Conservation (phyloP, 2,888 invertebrate genomes). For the Ptychoptera contaminata region DNA sequence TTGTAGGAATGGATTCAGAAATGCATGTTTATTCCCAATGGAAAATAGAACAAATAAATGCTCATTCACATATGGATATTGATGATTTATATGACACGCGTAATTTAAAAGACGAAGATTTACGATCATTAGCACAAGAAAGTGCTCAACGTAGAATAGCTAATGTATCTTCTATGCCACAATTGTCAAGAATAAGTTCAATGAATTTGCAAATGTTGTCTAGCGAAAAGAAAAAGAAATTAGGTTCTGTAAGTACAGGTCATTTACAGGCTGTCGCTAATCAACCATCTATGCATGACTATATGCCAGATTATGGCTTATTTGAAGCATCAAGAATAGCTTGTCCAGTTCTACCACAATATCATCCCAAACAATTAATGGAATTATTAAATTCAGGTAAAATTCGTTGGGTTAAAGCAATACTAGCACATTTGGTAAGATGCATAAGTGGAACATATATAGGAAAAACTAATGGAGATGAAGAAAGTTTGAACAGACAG, state of each 20-base stretch:
- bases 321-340: conserved; percentile 96
- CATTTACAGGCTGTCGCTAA: conserved; percentile 15
- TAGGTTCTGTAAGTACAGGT: conserved; percentile 31
- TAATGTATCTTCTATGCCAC: conserved; percentile 62
- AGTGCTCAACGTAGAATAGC: conserved; percentile 49
- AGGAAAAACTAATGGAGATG: conserved; percentile 37
- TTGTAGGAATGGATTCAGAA: conserved; percentile 99
- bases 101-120: conserved; percentile 53
- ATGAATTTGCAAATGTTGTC: conserved; percentile 69
- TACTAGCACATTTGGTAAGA: conserved; percentile 87
- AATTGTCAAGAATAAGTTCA: conserved; percentile 68
- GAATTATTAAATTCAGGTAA: conserved; percentile 96
- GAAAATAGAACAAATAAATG: conserved; percentile 44
- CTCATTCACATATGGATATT: conserved; percentile 30
- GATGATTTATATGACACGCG: conserved; percentile 59
- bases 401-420: conserved; percentile 95
- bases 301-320: conserved; percentile 85
- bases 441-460: conserved; percentile 48
- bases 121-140: conserved; percentile 47
- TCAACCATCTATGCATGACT: conserved; percentile 45
- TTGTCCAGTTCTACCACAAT: conserved; percentile 95
- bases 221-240: conserved; percentile 45
- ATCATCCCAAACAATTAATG: conserved; percentile 98
- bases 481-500: conserved; percentile 43
- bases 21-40: conserved; percentile 99